Evolutionary conservation across 2,797 vertebrate genomes (phyloP).

Genomic region (Siniperca obscura): DNA sequence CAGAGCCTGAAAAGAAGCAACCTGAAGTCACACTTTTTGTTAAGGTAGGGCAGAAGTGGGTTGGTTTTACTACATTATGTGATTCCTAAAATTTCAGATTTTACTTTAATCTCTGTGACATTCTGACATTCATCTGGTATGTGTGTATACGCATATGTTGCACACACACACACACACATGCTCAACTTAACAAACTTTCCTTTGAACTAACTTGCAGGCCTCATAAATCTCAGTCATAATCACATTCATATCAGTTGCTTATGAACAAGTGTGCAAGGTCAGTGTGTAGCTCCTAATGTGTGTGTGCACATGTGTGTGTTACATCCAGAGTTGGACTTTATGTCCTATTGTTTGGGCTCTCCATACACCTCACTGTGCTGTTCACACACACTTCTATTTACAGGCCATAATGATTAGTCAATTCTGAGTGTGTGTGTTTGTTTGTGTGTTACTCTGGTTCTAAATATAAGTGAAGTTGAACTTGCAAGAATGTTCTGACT

Average conservation of each 20-base stretch:
- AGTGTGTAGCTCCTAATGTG: not conserved
- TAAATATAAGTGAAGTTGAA: conserved; percentile 82
- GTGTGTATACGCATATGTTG: not conserved
- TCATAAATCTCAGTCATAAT: conserved; percentile 27
- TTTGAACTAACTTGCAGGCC: not conserved
- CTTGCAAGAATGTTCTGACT: conserved; percentile 78
- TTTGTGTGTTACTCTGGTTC: conserved; percentile 48
- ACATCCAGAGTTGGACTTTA: not conserved
- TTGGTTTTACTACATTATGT: not conserved
- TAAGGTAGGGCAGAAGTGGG: conserved; percentile 59
- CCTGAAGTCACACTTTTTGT: conserved; percentile 42
- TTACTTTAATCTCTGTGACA: not conserved
- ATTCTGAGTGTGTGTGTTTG: conserved; percentile 21
- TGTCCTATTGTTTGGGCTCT: not conserved
- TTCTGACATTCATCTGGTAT: not conserved
- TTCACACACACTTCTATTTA: conserved; percentile 20
- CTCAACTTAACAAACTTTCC: not conserved
- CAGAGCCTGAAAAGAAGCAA: not conserved
- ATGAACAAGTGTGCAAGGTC: conserved; percentile 38
- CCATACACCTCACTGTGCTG: not conserved
- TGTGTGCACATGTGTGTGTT: not conserved
- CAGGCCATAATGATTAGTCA: conserved; percentile 21
- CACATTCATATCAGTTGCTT: conserved; percentile 18
- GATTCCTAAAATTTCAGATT: no score
- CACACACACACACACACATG: not conserved